phyloP scores from a whole-genome alignment of 2,113 vertebrate species.

The Pedionomus torquatus region DNA sequence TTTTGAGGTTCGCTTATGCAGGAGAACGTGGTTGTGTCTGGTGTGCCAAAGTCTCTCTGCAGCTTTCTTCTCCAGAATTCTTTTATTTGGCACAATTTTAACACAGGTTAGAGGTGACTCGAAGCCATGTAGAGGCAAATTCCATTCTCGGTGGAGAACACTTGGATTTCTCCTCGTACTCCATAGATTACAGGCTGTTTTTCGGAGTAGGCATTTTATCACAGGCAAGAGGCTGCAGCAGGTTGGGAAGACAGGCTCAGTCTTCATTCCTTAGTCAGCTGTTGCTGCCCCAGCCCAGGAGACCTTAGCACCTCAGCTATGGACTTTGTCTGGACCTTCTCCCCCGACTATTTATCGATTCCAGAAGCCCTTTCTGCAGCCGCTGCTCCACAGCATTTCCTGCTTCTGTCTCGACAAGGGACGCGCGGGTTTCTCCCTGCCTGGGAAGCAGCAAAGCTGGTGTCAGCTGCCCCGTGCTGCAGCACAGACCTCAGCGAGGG shows the following conservation, averaged over 20 bases:
- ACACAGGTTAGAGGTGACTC: not conserved
- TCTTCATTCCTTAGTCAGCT: not conserved
- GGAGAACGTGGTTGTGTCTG: not conserved
- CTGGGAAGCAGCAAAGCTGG: not conserved
- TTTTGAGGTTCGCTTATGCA: too few species aligned
- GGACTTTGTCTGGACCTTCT: not conserved
- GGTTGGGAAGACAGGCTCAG: accelerated
- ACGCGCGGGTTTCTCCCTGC: not conserved
- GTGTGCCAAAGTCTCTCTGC: not conserved
- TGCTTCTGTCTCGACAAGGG: too few species aligned
- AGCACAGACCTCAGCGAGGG: accelerated
- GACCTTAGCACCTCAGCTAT: accelerated
- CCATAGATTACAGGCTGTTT: accelerated
- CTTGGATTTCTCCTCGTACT: not conserved
- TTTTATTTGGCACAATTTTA: not conserved
- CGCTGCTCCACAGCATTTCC: not conserved
- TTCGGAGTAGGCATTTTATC: not conserved
- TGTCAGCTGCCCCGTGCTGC: accelerated
- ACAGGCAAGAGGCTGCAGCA: not conserved
- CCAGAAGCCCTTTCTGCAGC: not conserved
- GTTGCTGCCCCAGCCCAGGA: not conserved
- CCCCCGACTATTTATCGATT: not conserved
- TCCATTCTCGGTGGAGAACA: not conserved
- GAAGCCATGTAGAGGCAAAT: not conserved
- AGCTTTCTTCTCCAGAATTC: too few species aligned